Evolutionary conservation across 2,888 invertebrate species (phyloP).

Genomic region (Myathropa florea): DNA sequence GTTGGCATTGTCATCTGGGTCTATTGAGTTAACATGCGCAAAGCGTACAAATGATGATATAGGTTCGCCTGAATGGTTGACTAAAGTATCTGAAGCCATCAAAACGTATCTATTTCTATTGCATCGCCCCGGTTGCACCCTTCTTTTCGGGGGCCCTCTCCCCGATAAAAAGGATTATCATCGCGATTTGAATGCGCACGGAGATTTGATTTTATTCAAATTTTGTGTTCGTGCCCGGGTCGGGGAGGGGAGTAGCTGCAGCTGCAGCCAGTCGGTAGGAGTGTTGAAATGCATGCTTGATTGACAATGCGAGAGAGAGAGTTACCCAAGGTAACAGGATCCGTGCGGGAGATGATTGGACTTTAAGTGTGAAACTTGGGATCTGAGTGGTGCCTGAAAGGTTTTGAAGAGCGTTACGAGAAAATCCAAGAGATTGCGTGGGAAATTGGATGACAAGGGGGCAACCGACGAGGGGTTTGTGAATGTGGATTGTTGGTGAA

Average conservation of each 20-base stretch:
- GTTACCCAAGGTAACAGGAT: conserved; percentile 49
- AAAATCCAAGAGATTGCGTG: no score
- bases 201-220: conserved; percentile 57
- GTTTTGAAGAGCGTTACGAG: no score
- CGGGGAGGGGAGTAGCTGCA: background rate
- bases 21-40: conserved; percentile 62
- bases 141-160: conserved; percentile 7
- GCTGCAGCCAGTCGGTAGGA: conserved; percentile 35
- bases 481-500: no score
- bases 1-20: background rate
- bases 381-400: no score
- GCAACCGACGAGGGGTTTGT: no score
- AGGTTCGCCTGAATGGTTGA: conserved; percentile 50
- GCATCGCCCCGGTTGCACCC: conserved; percentile 23
- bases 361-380: background rate
- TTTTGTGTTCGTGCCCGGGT: conserved; percentile 13
- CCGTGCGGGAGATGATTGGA: background rate
- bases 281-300: conserved; percentile 62
- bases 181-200: conserved; percentile 57
- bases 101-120: conserved; percentile 67
- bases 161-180: conserved; percentile 58
- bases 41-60: conserved; percentile 69
- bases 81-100: conserved; percentile 60
- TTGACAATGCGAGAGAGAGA: conserved; percentile 51
- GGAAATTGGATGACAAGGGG: no score